These are phyloP conservation scores for Adelognathus sp. DNA, from an alignment of 2,888 invertebrate species.

Conservation along the genomic window DNA sequence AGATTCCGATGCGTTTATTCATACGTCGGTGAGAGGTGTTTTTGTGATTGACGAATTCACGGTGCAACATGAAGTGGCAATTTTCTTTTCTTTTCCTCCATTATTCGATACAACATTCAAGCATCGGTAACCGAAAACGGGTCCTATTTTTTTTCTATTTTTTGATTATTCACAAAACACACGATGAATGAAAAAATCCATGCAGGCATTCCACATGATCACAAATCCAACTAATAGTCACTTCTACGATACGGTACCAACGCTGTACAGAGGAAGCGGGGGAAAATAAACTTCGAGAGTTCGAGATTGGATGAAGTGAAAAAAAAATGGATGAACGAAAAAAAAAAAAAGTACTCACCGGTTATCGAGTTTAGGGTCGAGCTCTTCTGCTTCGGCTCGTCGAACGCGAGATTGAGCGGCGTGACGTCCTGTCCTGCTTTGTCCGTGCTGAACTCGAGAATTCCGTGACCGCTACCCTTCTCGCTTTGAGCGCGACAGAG, in stretches of 20 bases:
- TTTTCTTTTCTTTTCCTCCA: not conserved
- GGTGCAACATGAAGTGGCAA: constrained; percentile 3
- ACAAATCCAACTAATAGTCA: constrained; percentile 39
- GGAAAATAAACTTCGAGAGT: not conserved
- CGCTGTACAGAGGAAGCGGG: not conserved
- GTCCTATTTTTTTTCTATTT: not conserved
- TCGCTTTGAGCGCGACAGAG: constrained; percentile 71
- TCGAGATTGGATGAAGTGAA: not conserved
- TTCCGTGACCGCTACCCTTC: constrained; percentile 85
- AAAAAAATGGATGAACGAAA: constrained; percentile 12
- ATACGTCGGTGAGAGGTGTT: constrained; percentile 17
- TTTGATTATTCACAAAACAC: not conserved
- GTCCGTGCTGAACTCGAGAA: constrained; percentile 92
- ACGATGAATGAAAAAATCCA: constrained; percentile 60
- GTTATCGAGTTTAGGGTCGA: constrained; percentile 90
- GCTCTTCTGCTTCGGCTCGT: constrained; percentile 86
- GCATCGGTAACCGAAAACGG: not conserved
- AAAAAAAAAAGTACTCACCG: constrained; percentile 81
- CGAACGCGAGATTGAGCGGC: constrained; percentile 91
- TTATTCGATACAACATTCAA: constrained; percentile 21
- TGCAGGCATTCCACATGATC: constrained; percentile 74
- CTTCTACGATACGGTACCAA: constrained; percentile 27
- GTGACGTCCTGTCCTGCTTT: constrained; percentile 95
- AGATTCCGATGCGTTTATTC: not conserved
- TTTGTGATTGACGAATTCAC: not conserved